Evolutionary conservation across 2,888 invertebrate species (phyloP), one percentile per base, ranked within the genome.

Genomic region (Tetragnatha montana): DNA sequence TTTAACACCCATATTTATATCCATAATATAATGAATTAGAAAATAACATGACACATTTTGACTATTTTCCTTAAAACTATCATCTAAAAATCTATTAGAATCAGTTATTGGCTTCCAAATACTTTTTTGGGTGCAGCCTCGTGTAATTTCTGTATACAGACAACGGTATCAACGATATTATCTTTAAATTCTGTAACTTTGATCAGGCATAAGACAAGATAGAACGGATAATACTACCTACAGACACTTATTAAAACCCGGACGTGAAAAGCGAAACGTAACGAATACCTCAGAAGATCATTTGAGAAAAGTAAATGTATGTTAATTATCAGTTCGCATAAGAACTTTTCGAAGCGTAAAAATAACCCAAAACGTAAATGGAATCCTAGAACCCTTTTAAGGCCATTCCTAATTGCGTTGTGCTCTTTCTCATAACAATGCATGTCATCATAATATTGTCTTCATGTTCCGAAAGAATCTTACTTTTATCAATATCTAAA

Each of bases 331-430:
- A 76, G 22, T 14, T 21, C 8, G 73, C 69, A 68, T 21, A 75
- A 76, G 68, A 76, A 68, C 21, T 17, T 49, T 76, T 8, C 47
- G 21, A n/a, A 76, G 12, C n/a, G 35, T 60, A 84, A 35, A 82
- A 74, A 60, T 50, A 21, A 69, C 70, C 35, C 22, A 14, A 71
- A 60, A 78, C 14, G 21, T 47, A 50, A 78, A 50, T 76, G 51
- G 80, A 22, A 81, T 83, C 68, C 35, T 17, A 60, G 69, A 75
- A 50, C 69, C 49, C 47, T 47, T 21, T 69, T 84, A 76, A 69
- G 83, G 76, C 68, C 82, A 74, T 76, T 69, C 68, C 35, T 81
- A 81, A 70, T 81, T 81, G 19, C 21, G n/a, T 68, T 47, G 80
- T 22, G 47, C 22, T 35, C 0, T 70, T 49, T 60, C 12, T 60